A percentile compares a stretch with the other conserved stretches of the same genome.
Evolutionary conservation across 2,888 invertebrate species (phyloP).

Genomic region (Drosophila engyochracea): DNA sequence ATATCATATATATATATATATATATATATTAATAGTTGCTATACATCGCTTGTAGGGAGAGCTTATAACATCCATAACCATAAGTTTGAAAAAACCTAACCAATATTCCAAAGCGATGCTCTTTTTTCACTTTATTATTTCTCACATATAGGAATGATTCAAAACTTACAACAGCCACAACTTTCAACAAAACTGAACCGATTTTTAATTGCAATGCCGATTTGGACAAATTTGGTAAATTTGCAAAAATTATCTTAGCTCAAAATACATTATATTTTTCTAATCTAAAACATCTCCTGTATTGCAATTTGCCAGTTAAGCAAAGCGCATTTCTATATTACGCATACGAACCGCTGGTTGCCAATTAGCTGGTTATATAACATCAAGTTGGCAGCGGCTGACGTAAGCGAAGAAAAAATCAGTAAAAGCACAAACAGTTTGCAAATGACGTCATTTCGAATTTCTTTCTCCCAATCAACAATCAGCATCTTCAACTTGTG

Average conservation of each 20-base stretch:
- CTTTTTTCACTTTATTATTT: neutral
- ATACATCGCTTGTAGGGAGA: neutral
- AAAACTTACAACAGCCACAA: neutral
- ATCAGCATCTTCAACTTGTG: constrained; percentile 48
- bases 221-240: neutral
- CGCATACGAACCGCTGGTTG: constrained; percentile 16
- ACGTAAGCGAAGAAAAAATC: constrained; percentile 52
- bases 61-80: neutral
- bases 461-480: constrained; percentile 14
- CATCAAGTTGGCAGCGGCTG: constrained; percentile 33
- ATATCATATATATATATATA: neutral
- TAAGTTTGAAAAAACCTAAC: neutral
- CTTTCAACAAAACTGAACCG: neutral
- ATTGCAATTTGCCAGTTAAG: too few relatives aligned
- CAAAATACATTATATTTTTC: neutral
- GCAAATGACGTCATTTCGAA: constrained; percentile 57
- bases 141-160: neutral
- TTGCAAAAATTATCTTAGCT: neutral
- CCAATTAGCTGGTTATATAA: constrained; percentile 46
- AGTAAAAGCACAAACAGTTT: constrained; percentile 25
- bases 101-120: neutral
- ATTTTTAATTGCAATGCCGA: neutral
- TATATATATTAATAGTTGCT: neutral
- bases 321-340: constrained; percentile 6
- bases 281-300: neutral